Evolutionary conservation across 2,797 vertebrate species (phyloP).

Genomic region (Anguilla anguilla): DNA sequence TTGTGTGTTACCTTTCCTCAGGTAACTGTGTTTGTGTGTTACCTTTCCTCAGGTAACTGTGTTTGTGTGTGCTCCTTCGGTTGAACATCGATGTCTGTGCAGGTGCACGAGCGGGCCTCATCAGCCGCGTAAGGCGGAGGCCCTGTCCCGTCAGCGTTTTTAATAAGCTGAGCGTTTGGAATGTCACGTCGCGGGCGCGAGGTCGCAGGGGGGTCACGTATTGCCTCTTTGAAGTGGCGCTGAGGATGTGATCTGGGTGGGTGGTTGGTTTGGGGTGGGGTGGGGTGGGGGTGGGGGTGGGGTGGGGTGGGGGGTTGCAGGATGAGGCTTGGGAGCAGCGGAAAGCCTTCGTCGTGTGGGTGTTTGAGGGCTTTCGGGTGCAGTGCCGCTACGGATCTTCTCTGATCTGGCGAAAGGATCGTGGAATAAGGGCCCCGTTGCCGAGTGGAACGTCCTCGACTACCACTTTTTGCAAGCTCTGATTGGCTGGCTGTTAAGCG

Average conservation of each 20-base stretch:
- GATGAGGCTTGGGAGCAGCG: background rate
- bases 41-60: no score
- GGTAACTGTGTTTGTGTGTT: background rate
- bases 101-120: background rate
- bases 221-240: conserved; percentile 6
- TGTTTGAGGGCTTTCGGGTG: background rate
- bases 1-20: no score
- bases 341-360: background rate
- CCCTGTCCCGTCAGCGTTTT: background rate
- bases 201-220: background rate
- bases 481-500: background rate
- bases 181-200: background rate
- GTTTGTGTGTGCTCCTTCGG: background rate
- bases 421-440: background rate
- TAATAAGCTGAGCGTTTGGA: background rate
- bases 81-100: background rate
- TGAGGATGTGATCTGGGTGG: background rate
- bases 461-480: background rate
- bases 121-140: background rate
- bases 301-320: background rate
- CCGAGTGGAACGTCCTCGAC: background rate
- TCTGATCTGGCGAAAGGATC: background rate
- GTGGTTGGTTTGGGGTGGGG: background rate
- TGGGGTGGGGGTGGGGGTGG: background rate
- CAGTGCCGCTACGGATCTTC: background rate